Evolutionary conservation across 2,888 invertebrate genomes (phyloP), one percentile per base, ranked within the genome.

Genomic region (Pollenia griseotomentosa): DNA sequence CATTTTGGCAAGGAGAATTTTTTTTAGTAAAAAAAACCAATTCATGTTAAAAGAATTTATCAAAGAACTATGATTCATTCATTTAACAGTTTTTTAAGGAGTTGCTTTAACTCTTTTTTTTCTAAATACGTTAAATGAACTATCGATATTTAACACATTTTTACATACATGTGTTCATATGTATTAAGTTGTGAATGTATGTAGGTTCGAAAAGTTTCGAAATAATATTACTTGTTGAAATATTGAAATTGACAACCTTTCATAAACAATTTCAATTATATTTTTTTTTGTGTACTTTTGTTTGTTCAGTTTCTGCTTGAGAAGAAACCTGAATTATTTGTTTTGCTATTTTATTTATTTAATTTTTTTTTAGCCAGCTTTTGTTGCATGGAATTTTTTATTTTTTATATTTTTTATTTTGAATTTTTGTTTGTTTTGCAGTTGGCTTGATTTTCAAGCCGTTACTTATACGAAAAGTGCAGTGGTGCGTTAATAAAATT

Each of bases 401-500:
- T 55, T 65, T 40, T n/a, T n/a, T n/a, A n/a, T n/a, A n/a, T n/a
- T n/a, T 46, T 63, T 65, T 33, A 61, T 73, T 81, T 40, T n/a
- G 42, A 51, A 19, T n/a, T 57, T 81, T 74, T 73, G 51, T 66
- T 74, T 73, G 33, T 8, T 23, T 55, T 55, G 8, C 19, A 71
- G 81, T 75, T 59, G 44, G 70, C 40, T 48, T 77, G 48, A 12
- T 63, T 55, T 83, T 83, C 77, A 77, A 63, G 63, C 63, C 63
- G n/a, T 85, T 81, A 61, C 11, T 63, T 55, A 33, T 33, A 68
- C 55, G 63, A 68, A 83, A 68, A 61, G 55, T 79, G 83, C 86
- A 86, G 74, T 78, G 82, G 86, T 78, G 86, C 83, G 86, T 86
- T 79, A 83, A 83, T 83, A 83, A 83, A 74, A 57, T 73, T 86